These are phyloP conservation scores for Gymnothorax reevesii DNA, from an alignment of 2,797 vertebrate species.

Conservation along the genomic window DNA sequence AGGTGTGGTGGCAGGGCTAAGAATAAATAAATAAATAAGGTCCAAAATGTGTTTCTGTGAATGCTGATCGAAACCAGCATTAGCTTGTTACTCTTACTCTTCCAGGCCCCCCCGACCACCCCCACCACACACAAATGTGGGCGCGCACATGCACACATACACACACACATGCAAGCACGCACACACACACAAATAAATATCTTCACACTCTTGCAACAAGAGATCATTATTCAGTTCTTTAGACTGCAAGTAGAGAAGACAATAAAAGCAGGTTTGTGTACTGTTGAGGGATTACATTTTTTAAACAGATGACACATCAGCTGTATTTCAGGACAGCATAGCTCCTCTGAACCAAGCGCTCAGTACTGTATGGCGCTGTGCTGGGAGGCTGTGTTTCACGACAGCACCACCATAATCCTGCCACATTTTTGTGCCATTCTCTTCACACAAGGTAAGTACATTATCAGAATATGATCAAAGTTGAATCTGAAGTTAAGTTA, in stretches of 20 bases:
- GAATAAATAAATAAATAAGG: not conserved
- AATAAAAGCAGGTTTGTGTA: slow-evolving; percentile 6
- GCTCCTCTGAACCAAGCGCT: not conserved
- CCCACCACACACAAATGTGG: not conserved
- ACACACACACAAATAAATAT: slow-evolving; percentile 3
- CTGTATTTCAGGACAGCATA: not conserved
- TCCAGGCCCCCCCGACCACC: not conserved
- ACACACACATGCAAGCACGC: not conserved
- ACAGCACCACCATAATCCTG: not conserved
- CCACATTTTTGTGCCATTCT: not conserved
- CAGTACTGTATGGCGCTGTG: not conserved
- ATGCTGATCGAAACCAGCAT: not conserved
- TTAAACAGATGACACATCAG: not conserved
- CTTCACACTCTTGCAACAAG: not conserved
- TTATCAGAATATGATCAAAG: not conserved
- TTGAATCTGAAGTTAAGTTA: not conserved
- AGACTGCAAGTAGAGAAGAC: not conserved
- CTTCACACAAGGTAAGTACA: slow-evolving; percentile 5
- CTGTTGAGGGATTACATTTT: not conserved
- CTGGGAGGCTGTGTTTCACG: not conserved
- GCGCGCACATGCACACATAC: not conserved
- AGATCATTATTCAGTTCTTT: slow-evolving; percentile 10
- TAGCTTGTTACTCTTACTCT: not conserved
- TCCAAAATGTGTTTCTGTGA: not conserved
- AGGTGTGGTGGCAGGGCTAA: no score